Percentiles rank a stretch among this genome's conserved stretches.
Conservation (phyloP, 2,888 invertebrate species). For the Rambutsinella grinnellia region DNA sequence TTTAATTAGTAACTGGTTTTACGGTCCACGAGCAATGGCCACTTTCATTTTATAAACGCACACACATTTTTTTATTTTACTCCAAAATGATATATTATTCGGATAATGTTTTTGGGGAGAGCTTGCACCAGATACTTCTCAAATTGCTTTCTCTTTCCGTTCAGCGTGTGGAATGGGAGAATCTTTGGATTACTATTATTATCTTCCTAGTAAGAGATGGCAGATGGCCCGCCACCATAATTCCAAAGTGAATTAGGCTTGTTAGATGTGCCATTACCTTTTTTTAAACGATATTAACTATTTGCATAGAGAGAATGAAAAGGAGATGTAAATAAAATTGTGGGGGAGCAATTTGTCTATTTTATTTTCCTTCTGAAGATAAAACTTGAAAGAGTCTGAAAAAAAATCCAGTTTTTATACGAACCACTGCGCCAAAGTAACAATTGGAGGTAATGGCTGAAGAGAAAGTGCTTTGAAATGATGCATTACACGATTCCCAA, state of each 20-base stretch:
- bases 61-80: too few species aligned
- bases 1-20: too few species aligned
- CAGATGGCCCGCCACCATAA: too few species aligned
- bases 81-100: too few species aligned
- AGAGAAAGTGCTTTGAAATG: not conserved
- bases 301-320: not conserved
- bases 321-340: not conserved
- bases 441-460: not conserved
- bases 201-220: too few species aligned
- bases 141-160: too few species aligned
- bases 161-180: too few species aligned
- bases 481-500: not conserved
- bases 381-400: not conserved
- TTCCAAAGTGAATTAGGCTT: conserved; percentile 11
- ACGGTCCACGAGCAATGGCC: too few species aligned
- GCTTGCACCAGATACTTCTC: too few species aligned
- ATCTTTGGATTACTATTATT: too few species aligned
- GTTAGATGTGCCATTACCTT: conserved; percentile 8
- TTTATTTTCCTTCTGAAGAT: conserved; percentile 14
- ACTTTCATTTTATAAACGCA: too few species aligned
- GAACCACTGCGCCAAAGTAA: not conserved
- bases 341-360: conserved; percentile 8
- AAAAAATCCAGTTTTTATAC: conserved; percentile 3
- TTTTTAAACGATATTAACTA: conserved; percentile 6
- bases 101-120: too few species aligned